phyloP scores from a whole-genome alignment of 2,888 invertebrate genomes.

The Napeogenes inachia region DNA sequence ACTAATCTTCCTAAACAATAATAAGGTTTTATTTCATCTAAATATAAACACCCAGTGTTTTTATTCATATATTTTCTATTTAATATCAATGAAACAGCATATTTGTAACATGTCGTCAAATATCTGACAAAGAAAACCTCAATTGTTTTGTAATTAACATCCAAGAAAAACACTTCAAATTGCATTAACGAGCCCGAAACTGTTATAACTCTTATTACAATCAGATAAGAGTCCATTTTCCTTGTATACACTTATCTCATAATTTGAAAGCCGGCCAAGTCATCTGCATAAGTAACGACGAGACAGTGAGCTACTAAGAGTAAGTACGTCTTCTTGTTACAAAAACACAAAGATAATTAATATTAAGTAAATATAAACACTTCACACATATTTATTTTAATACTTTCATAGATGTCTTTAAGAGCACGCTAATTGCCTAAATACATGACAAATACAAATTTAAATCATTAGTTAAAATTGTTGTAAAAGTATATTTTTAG shows the following conservation, averaged over 20 bases:
- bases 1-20: too few species aligned
- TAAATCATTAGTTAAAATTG: too few species aligned
- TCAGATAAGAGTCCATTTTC: neutral
- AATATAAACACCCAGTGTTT: neutral
- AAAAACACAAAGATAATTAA: too few species aligned
- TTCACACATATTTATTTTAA: too few species aligned
- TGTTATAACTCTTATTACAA: neutral
- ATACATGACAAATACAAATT: too few species aligned
- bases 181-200: neutral
- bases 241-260: slow-evolving; percentile 8
- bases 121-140: neutral
- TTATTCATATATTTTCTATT: neutral
- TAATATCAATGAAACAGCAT: neutral
- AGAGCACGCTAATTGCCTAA: too few species aligned
- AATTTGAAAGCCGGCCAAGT: slow-evolving; percentile 29
- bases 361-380: too few species aligned
- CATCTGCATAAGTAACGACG: slow-evolving; percentile 11
- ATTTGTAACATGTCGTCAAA: neutral
- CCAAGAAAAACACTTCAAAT: neutral
- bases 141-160: slow-evolving; percentile 4
- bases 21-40: neutral
- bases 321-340: too few species aligned
- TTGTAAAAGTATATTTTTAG: too few species aligned
- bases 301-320: too few species aligned
- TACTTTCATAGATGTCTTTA: too few species aligned